A percentile compares a stretch with the other conserved stretches of the same genome.
These are phyloP conservation scores for Physocephala rufipes DNA, from an alignment of 2,888 invertebrate genomes.

Conservation along the genomic window DNA sequence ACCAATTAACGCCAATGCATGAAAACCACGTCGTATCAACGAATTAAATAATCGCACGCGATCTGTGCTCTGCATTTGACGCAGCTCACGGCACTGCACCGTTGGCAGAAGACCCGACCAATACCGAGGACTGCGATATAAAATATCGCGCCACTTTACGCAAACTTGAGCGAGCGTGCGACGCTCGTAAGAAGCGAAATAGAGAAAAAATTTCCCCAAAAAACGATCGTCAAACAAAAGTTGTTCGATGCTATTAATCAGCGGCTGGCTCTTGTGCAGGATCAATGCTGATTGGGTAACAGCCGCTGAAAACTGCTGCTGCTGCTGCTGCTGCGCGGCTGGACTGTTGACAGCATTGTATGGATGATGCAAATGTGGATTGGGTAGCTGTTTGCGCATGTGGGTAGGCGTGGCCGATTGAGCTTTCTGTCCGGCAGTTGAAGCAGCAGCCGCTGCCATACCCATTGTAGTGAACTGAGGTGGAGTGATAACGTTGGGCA, in stretches of 20 bases:
- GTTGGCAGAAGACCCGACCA: constrained; percentile 89
- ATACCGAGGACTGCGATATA: constrained; percentile 87
- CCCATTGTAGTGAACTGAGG: constrained; percentile 61
- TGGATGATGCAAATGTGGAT: constrained; percentile 62
- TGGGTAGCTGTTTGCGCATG: constrained; percentile 63
- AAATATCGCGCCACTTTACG: constrained; percentile 85
- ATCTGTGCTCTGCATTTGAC: constrained; percentile 70
- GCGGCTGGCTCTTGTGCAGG: constrained; percentile 67
- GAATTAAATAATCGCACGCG: constrained; percentile 78
- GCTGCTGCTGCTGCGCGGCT: constrained; percentile 19
- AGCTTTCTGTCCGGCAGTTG: constrained; percentile 53
- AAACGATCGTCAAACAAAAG: constrained; percentile 86
- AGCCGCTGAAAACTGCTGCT: constrained; percentile 59
- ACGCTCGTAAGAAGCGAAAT: constrained; percentile 81
- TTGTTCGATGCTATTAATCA: constrained; percentile 76
- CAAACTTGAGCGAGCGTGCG: constrained; percentile 85
- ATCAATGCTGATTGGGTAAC: constrained; percentile 54
- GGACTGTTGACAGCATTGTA: constrained; percentile 47
- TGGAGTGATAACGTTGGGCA: constrained; percentile 49
- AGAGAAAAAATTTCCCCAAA: constrained; percentile 83
- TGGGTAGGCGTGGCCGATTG: constrained; percentile 61
- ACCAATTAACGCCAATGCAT: constrained; percentile 82
- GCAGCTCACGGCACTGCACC: constrained; percentile 84
- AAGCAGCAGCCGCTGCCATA: constrained; percentile 55
- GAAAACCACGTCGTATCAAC: constrained; percentile 85